phyloP scores from a whole-genome alignment of 1,140 invertebrate genomes.

The Sitophilus oryzae region DNA sequence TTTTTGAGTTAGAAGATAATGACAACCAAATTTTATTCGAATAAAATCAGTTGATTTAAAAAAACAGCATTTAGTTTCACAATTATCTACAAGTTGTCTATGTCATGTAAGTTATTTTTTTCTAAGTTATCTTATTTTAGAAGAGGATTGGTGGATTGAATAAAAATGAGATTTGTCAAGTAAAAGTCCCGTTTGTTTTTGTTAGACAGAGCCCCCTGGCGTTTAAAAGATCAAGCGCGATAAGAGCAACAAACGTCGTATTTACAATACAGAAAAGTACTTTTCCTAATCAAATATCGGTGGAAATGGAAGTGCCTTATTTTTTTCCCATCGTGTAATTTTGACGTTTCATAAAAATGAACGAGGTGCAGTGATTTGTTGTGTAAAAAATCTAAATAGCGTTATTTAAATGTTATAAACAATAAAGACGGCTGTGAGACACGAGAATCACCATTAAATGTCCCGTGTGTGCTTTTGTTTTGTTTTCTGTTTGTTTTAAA shows the following conservation, averaged over 20 bases:
- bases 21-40: no score
- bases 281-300: slow-evolving; percentile 23
- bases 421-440: slow-evolving; percentile 35
- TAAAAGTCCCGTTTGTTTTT: slow-evolving; percentile 28
- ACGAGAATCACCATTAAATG: slow-evolving; percentile 29
- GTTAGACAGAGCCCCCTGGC: slow-evolving; percentile 8
- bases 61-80: no score
- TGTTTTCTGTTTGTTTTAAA: slow-evolving; percentile 44
- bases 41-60: no score
- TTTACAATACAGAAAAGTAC: slow-evolving; percentile 24
- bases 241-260: slow-evolving; percentile 25
- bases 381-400: slow-evolving; percentile 27
- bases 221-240: slow-evolving; percentile 21
- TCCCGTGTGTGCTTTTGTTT: slow-evolving; percentile 37
- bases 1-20: no score
- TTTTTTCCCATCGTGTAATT: slow-evolving; percentile 29
- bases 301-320: slow-evolving; percentile 44
- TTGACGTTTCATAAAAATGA: slow-evolving; percentile 17
- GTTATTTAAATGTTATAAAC: slow-evolving; percentile 25
- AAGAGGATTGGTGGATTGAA: not conserved
- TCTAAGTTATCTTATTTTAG: no score
- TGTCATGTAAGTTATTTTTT: no score
- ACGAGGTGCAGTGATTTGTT: slow-evolving; percentile 21
- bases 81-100: no score
- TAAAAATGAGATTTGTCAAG: not conserved